These are phyloP conservation scores for Cecropterus lyciades DNA, from an alignment of 1,140 invertebrate genomes.

Conservation along the genomic window DNA sequence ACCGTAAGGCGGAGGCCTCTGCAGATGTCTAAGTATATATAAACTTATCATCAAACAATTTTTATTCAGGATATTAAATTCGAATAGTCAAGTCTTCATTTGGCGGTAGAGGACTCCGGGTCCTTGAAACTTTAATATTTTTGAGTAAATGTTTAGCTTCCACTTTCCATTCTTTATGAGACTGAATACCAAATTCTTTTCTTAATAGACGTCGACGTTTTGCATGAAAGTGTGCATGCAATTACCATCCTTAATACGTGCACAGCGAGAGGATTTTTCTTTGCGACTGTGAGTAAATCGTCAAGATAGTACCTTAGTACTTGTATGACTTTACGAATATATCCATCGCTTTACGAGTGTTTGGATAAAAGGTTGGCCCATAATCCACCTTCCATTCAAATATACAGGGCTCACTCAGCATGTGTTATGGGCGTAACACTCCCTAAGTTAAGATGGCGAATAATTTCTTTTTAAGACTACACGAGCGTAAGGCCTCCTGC, in stretches of 20 bases:
- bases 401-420: constrained; percentile 14
- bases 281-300: constrained; percentile 6
- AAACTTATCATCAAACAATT: neutral
- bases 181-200: constrained; percentile 32
- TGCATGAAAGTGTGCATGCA: constrained; percentile 15
- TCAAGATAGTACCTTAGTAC: neutral
- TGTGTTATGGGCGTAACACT: constrained; percentile 9
- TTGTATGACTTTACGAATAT: neutral
- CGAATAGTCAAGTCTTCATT: constrained; percentile 21
- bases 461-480: constrained; percentile 15
- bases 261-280: neutral
- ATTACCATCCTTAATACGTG: neutral
- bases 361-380: constrained; percentile 13
- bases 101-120: constrained; percentile 20
- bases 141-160: constrained; percentile 35
- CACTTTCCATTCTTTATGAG: constrained; percentile 34
- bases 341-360: constrained; percentile 13
- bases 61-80: constrained; percentile 15
- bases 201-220: constrained; percentile 20
- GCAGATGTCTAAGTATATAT: neutral
- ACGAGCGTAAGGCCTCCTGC: neutral
- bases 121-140: constrained; percentile 36
- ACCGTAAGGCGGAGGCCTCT: too few relatives aligned
- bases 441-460: constrained; percentile 7
- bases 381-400: constrained; percentile 2